Conservation (phyloP, 2,113 vertebrate species). For the Atrichornis clamosus region DNA sequence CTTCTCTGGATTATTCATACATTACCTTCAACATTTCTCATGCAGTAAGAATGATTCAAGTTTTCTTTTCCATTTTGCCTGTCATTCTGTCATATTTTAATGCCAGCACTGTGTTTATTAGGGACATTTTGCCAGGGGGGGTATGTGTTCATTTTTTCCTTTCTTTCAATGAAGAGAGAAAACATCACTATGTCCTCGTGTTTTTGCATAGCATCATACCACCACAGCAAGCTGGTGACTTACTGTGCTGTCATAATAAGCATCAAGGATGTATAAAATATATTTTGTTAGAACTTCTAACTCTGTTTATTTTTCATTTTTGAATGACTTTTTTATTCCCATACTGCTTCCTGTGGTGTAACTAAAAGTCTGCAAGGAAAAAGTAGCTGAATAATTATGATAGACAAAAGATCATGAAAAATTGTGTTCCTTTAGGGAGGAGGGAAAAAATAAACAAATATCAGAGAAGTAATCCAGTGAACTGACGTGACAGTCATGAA, state of each 20-base stretch:
- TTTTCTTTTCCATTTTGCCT: constrained; percentile 34
- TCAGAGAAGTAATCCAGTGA: background rate
- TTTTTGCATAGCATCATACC: background rate
- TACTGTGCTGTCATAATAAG: background rate
- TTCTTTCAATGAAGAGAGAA: constrained; percentile 21
- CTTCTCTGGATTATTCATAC: constrained; percentile 28
- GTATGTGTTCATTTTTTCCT: constrained; percentile 15
- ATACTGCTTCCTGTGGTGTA: background rate
- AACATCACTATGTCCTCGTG: background rate
- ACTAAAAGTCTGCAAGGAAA: background rate
- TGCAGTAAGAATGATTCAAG: constrained; percentile 17
- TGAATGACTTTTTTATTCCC: background rate
- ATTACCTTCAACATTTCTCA: constrained; percentile 23
- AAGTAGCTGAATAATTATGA: background rate
- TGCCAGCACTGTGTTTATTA: constrained; percentile 42
- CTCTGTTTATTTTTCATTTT: background rate
- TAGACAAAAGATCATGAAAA: background rate
- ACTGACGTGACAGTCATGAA: background rate
- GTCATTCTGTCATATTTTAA: constrained; percentile 61
- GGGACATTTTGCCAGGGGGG: background rate
- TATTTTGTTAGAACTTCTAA: background rate
- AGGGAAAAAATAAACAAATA: background rate
- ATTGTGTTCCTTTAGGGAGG: background rate
- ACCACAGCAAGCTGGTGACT: background rate
- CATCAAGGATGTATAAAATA: background rate